Conservation (phyloP, 2,888 invertebrate genomes). For the Pterobdella sp. region DNA sequence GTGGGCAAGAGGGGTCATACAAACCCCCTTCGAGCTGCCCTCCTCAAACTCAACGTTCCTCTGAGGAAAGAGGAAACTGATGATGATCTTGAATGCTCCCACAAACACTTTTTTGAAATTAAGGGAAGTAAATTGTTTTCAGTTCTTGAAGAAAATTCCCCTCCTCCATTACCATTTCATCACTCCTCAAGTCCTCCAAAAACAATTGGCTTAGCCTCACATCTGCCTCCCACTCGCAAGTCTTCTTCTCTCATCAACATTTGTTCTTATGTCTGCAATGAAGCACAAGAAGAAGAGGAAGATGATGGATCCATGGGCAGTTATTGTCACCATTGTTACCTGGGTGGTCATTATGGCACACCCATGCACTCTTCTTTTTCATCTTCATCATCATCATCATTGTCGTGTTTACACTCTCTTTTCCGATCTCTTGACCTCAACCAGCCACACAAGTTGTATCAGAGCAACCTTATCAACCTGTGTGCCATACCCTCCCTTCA, state of each 20-base stretch:
- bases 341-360: background rate
- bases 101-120: background rate
- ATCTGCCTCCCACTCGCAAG: slow-evolving; percentile 1
- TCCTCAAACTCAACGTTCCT: slow-evolving; percentile 3
- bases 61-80: background rate
- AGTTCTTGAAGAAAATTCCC: slow-evolving; percentile 21
- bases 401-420: slow-evolving; percentile 13
- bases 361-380: slow-evolving; percentile 3
- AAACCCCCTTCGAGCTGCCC: slow-evolving; percentile 15
- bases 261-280: slow-evolving; percentile 3
- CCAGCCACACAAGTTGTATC: background rate
- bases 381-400: background rate
- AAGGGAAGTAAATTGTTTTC: slow-evolving; percentile 21
- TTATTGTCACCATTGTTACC: background rate
- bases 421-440: slow-evolving; percentile 41
- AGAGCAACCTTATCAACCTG: background rate
- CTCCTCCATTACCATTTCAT: background rate
- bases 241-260: slow-evolving; percentile 20
- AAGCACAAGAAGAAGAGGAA: background rate
- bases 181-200: background rate
- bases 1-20: background rate
- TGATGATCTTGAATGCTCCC: background rate
- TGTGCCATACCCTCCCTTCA: background rate
- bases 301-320: background rate
- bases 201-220: background rate